Conservation (phyloP, 1,140 invertebrate species). For the Lucilia sericata region DNA sequence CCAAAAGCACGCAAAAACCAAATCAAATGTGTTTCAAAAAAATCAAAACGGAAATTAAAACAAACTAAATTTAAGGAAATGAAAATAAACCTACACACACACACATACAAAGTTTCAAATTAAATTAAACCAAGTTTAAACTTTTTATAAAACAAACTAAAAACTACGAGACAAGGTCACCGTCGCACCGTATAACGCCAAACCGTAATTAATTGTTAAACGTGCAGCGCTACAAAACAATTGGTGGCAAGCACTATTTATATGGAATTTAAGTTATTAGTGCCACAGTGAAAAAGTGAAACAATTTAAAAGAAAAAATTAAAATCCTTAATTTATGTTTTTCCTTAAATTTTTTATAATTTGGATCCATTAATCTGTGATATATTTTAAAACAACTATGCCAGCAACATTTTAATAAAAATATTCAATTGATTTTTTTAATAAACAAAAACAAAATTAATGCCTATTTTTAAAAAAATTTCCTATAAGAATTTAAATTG, state of each 20-base stretch:
- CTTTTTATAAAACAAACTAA: background rate
- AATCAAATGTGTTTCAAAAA: background rate
- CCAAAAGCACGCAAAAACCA: background rate
- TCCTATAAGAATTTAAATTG: background rate
- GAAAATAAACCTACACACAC: no score
- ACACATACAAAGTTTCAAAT: no score
- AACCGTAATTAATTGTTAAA: background rate
- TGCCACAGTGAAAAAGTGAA: no score
- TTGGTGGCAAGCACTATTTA: no score
- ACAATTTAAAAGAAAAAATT: no score
- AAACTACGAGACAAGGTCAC: conserved; percentile 4
- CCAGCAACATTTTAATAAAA: conserved; percentile 7
- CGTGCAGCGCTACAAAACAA: no score
- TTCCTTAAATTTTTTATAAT: no score
- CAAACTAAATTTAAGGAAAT: background rate
- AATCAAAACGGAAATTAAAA: background rate
- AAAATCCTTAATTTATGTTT: no score
- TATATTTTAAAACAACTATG: background rate
- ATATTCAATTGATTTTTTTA: background rate
- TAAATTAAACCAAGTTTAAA: conserved; percentile 17
- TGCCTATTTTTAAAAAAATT: background rate
- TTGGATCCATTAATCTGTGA: background rate
- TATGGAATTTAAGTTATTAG: no score
- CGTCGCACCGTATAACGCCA: background rate
- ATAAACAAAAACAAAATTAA: conserved; percentile 19